Conservation (phyloP, 1,140 invertebrate species). For the Pteromalus puparum region DNA sequence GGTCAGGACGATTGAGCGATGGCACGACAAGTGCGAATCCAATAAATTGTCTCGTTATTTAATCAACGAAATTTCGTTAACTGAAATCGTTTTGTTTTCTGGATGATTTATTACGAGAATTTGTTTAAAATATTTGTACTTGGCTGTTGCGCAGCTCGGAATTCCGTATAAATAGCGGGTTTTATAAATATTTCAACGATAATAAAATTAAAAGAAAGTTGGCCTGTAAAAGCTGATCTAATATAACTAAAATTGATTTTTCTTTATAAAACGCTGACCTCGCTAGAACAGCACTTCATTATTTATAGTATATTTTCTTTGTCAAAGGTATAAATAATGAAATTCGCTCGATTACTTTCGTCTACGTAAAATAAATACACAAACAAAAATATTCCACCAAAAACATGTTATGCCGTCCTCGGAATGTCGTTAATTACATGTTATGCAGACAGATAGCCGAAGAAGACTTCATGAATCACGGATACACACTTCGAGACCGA, state of each 20-base stretch:
- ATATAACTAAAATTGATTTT: background rate
- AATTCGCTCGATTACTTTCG: background rate
- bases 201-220: too few relatives aligned
- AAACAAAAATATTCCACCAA: too few relatives aligned
- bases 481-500: background rate
- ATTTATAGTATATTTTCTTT: background rate
- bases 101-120: background rate
- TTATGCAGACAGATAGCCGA: too few relatives aligned
- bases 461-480: too few relatives aligned
- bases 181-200: too few relatives aligned
- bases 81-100: background rate
- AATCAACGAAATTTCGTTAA: background rate
- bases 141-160: background rate
- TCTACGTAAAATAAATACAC: too few relatives aligned
- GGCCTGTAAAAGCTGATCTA: too few relatives aligned
- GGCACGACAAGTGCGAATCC: background rate
- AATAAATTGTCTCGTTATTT: background rate
- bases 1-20: background rate
- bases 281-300: background rate
- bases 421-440: background rate
- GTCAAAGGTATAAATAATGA: background rate
- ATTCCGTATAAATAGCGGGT: too few relatives aligned
- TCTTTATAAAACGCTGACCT: background rate
- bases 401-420: background rate
- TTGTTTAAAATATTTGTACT: background rate